A percentile compares a stretch with the other conserved stretches of the same genome.
Evolutionary conservation across 2,113 vertebrate genomes (phyloP).

Genomic region (Ahaetulla prasina): DNA sequence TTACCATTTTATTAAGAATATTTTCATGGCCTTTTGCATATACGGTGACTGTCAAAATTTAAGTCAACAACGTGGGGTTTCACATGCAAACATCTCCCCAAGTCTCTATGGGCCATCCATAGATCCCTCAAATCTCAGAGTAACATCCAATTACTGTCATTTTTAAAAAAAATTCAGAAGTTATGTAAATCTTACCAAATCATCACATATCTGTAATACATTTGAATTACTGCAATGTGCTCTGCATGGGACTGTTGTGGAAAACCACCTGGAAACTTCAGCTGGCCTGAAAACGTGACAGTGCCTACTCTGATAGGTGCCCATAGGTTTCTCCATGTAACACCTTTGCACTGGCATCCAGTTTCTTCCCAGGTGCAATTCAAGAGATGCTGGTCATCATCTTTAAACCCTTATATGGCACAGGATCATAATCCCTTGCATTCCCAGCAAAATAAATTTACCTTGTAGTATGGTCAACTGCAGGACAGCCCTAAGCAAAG

Average conservation of each 20-base stretch:
- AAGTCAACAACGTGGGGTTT: background rate
- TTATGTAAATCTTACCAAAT: background rate
- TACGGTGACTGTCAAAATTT: slow-evolving; percentile 28
- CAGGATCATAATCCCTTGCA: background rate
- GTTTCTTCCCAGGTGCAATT: background rate
- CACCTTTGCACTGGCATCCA: background rate
- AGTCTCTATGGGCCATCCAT: background rate
- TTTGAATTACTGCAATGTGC: background rate
- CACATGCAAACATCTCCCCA: background rate
- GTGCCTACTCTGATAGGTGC: background rate
- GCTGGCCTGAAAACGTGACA: background rate
- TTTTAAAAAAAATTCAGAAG: background rate
- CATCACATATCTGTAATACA: background rate
- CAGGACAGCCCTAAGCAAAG: background rate
- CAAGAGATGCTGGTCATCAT: background rate
- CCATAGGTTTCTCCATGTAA: background rate
- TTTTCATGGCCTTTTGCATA: background rate
- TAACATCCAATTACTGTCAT: background rate
- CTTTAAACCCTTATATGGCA: background rate
- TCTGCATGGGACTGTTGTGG: background rate
- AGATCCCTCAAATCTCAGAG: background rate
- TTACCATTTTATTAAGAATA: slow-evolving; percentile 37
- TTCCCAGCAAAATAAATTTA: background rate
- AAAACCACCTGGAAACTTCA: background rate
- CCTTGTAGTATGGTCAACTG: background rate